Evolutionary conservation across 2,113 vertebrate genomes (phyloP).

Genomic region (Apistogramma diplotaenia): DNA sequence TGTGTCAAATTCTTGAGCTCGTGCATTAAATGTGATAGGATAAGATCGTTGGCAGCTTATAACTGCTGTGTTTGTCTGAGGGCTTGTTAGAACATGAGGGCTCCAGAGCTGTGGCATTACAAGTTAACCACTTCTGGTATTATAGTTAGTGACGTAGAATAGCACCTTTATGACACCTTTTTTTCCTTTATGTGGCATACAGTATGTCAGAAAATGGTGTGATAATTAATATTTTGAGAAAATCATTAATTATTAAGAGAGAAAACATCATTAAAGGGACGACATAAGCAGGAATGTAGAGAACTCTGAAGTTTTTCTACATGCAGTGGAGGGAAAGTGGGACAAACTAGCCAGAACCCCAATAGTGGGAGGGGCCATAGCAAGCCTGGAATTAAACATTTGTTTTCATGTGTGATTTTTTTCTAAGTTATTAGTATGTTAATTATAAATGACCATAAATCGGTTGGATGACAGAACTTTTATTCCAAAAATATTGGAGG

Average conservation of each 20-base stretch:
- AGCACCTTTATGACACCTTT: background rate
- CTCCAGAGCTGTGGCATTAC: background rate
- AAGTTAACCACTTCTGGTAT: background rate
- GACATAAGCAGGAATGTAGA: no score
- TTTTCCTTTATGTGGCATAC: background rate
- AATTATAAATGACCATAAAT: background rate
- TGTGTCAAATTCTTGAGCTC: no score
- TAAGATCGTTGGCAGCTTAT: background rate
- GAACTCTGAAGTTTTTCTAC: no score
- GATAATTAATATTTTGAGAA: background rate
- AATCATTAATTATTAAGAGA: background rate
- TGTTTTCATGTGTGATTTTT: background rate
- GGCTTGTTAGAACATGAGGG: constrained; percentile 8
- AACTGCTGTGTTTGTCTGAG: background rate
- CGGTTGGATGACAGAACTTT: no score
- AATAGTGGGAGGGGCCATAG: background rate
- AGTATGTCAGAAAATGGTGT: background rate
- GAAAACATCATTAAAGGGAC: no score
- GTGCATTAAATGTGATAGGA: background rate
- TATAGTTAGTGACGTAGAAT: background rate
- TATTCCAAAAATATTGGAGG: no score
- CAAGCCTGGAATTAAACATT: background rate
- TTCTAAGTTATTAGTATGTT: background rate
- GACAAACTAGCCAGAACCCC: background rate
- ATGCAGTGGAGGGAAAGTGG: background rate